A percentile compares a stretch with the other conserved stretches of the same genome.
Evolutionary conservation across 2,888 invertebrate species (phyloP).

Genomic region (Synergus umbraculus): DNA sequence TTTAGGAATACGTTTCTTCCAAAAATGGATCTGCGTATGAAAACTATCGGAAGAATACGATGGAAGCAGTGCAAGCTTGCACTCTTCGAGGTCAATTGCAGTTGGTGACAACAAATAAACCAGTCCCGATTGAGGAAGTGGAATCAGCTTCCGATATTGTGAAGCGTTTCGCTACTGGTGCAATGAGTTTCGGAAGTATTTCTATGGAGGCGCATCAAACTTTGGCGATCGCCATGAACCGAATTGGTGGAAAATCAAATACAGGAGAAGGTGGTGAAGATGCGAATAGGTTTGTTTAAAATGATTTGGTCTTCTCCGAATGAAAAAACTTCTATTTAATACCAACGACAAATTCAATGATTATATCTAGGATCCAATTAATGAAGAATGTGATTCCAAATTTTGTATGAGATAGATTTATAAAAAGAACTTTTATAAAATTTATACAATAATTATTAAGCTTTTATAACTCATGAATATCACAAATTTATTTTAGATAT

Average conservation of each 20-base stretch:
- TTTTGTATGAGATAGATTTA: conserved; percentile 12
- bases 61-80: conserved; percentile 90
- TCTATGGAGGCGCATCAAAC: conserved; percentile 97
- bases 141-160: conserved; percentile 97
- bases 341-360: conserved; percentile 4
- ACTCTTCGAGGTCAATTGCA: conserved; percentile 96
- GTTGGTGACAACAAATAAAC: conserved; percentile 86
- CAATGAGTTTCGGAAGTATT: conserved; percentile 98
- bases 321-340: too few species aligned
- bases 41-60: conserved; percentile 89
- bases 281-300: conserved; percentile 80
- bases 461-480: neutral
- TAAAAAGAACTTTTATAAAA: neutral
- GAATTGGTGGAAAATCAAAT: conserved; percentile 97
- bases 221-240: conserved; percentile 98
- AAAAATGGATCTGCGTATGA: conserved; percentile 92
- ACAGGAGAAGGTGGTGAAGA: conserved; percentile 98
- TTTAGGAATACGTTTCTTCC: conserved; percentile 91
- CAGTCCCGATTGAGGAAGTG: conserved; percentile 91
- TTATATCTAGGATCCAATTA: conserved; percentile 16
- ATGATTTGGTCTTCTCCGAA: neutral
- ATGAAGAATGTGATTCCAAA: conserved; percentile 37
- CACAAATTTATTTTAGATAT: conserved; percentile 60
- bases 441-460: neutral
- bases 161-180: conserved; percentile 92